Conservation (phyloP, 53 echinoderm and acorn worm species). For the Arbacia lixula region DNA sequence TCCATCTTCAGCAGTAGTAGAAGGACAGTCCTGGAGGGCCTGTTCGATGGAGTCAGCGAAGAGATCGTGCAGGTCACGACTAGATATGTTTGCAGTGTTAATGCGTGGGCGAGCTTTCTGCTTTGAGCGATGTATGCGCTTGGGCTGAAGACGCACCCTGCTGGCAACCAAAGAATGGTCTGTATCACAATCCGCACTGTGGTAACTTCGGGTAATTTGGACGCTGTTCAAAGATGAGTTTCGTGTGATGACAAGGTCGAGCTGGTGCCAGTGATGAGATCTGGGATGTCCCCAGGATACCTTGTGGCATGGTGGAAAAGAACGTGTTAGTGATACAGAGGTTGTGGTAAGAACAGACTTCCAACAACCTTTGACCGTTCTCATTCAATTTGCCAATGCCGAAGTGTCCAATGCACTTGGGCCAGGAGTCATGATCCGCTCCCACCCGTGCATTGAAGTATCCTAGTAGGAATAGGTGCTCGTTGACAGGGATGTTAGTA, state of each 20-base stretch:
- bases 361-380: conserved; percentile 61
- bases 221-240: background rate
- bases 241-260: conserved; percentile 26
- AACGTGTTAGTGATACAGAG: conserved; percentile 65
- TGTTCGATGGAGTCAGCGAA: conserved; percentile 5
- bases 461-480: no score
- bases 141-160: conserved; percentile 40
- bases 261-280: conserved; percentile 61
- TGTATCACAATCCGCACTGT: conserved; percentile 65
- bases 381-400: conserved; percentile 70
- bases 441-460: no score
- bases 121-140: conserved; percentile 41
- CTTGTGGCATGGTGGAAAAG: conserved; percentile 13
- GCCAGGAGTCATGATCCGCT: no score
- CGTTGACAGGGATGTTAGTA: no score
- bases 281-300: conserved; percentile 41
- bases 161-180: conserved; percentile 64
- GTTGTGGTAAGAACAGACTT: conserved; percentile 42
- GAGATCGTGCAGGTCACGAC: background rate
- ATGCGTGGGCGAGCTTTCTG: conserved; percentile 16
- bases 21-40: conserved; percentile 8
- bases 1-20: conserved; percentile 9
- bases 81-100: background rate
- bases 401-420: conserved; percentile 50
- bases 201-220: background rate